Conservation (phyloP, 2,797 vertebrate species). For the Channa striata region DNA sequence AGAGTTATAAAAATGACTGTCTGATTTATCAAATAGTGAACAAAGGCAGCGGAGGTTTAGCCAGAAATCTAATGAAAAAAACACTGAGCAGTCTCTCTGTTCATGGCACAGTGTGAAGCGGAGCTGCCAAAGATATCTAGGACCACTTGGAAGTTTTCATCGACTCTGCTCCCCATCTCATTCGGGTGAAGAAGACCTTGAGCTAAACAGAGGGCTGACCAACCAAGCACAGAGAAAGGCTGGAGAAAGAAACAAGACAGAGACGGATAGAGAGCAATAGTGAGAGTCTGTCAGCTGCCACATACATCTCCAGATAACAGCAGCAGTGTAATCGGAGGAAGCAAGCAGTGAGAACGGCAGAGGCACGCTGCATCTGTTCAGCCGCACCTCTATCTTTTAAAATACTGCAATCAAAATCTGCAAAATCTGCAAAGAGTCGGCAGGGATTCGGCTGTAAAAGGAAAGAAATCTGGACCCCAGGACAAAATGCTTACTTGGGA, state of each 20-base stretch:
- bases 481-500: no score
- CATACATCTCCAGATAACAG: slow-evolving; percentile 42
- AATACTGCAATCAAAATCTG: slow-evolving; percentile 3
- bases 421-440: not conserved
- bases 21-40: slow-evolving; percentile 37
- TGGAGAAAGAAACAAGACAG: slow-evolving; percentile 18
- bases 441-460: not conserved
- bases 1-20: slow-evolving; percentile 22
- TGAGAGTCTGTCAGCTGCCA: slow-evolving; percentile 25
- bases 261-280: slow-evolving; percentile 20
- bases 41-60: slow-evolving; percentile 17
- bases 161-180: not conserved
- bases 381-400: not conserved
- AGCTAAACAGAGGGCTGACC: slow-evolving; percentile 37
- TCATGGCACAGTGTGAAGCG: slow-evolving; percentile 28
- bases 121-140: slow-evolving; percentile 20
- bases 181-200: slow-evolving; percentile 50
- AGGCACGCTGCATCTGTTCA: not conserved
- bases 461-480: not conserved
- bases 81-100: slow-evolving; percentile 50
- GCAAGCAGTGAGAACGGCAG: not conserved
- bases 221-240: slow-evolving; percentile 20
- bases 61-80: slow-evolving; percentile 37
- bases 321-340: slow-evolving; percentile 35
- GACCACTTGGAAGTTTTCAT: slow-evolving; percentile 29